These are phyloP conservation scores for Delphinapterus leucas DNA, from an alignment of 2,113 vertebrate species.

Conservation along the genomic window DNA sequence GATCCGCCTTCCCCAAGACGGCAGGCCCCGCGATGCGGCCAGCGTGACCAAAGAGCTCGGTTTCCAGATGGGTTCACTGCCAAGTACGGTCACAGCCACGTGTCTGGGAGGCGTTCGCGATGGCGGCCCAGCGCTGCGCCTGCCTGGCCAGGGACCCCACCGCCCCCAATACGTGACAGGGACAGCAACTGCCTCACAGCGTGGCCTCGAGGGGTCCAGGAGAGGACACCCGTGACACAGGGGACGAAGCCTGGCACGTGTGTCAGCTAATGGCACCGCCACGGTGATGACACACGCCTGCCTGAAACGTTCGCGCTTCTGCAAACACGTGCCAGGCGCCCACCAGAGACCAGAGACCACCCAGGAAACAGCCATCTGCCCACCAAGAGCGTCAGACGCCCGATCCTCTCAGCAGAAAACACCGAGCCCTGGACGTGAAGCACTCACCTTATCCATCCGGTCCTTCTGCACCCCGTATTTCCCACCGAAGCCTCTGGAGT, in stretches of 20 bases:
- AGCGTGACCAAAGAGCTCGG: background rate
- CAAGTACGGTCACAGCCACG: accelerated
- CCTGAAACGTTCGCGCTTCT: accelerated
- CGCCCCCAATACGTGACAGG: accelerated
- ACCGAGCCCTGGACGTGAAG: accelerated
- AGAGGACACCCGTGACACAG: accelerated
- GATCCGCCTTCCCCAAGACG: accelerated
- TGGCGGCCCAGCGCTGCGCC: accelerated
- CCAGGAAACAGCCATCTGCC: accelerated
- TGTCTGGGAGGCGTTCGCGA: accelerated
- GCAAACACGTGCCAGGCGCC: accelerated
- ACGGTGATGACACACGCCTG: accelerated
- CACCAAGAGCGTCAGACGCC: accelerated
- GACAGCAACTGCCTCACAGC: accelerated
- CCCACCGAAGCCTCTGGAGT: constrained; percentile 95
- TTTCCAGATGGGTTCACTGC: accelerated
- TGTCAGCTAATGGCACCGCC: accelerated
- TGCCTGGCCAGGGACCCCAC: accelerated
- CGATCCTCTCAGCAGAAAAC: accelerated
- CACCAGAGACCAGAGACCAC: accelerated
- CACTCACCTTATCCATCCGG: constrained; percentile 95
- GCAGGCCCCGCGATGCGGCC: background rate
- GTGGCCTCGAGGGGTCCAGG: accelerated
- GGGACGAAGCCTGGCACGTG: accelerated
- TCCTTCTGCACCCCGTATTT: constrained; percentile 97